Conservation (phyloP, 2,888 invertebrate species). For the Aleiodes testaceus region DNA sequence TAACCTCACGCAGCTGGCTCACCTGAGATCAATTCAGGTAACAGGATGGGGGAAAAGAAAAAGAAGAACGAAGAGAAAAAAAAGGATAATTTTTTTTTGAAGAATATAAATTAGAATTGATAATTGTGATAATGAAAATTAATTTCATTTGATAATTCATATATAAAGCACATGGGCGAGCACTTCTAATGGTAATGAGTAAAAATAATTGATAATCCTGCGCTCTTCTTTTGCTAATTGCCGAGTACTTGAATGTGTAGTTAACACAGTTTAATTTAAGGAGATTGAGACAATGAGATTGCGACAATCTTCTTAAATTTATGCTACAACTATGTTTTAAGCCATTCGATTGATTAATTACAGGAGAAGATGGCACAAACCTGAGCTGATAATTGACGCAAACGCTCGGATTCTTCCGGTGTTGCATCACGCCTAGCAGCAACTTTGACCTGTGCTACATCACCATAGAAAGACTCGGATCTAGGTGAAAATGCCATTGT, state of each 20-base stretch:
- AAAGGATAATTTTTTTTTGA: neutral
- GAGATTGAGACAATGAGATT: neutral
- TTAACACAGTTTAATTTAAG: neutral
- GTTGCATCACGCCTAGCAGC: slow-evolving; percentile 92
- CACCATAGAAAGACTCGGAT: slow-evolving; percentile 96
- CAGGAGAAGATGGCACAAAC: slow-evolving; percentile 55
- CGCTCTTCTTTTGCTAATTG: neutral
- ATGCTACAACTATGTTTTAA: neutral
- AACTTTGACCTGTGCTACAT: slow-evolving; percentile 92
- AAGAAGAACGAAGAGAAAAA: slow-evolving; percentile 23
- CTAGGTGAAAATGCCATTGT: slow-evolving; percentile 92
- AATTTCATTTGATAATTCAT: neutral
- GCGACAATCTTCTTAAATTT: neutral
- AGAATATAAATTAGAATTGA: neutral
- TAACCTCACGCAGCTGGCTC: slow-evolving; percentile 72
- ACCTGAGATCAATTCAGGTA: slow-evolving; percentile 70
- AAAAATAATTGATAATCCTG: too few species aligned
- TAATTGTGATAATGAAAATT: slow-evolving; percentile 4
- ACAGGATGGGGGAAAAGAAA: slow-evolving; percentile 53
- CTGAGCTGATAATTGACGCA: slow-evolving; percentile 93
- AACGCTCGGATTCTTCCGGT: slow-evolving; percentile 86
- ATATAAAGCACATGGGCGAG: neutral
- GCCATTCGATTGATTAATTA: slow-evolving; percentile 13
- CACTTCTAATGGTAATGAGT: neutral
- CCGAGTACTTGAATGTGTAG: neutral